These are phyloP conservation scores for Embiotoca jacksoni DNA, from an alignment of 2,113 vertebrate species.

Conservation along the genomic window DNA sequence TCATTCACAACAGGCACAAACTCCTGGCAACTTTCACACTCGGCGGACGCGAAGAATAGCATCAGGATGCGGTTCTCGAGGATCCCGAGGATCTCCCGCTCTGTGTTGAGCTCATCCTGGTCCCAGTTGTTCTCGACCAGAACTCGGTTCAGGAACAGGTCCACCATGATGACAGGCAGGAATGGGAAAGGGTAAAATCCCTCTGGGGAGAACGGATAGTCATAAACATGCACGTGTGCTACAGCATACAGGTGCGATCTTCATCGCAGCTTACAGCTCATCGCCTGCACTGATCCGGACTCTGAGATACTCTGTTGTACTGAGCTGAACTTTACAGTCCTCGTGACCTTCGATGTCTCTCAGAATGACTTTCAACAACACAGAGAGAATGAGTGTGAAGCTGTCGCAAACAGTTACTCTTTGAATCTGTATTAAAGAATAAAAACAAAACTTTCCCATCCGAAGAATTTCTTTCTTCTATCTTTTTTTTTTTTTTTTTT, in stretches of 20 bases:
- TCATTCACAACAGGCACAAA: conserved; percentile 86
- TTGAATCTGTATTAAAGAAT: too few relatives aligned
- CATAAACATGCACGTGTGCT: neutral
- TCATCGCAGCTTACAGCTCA: neutral
- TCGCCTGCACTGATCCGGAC: neutral
- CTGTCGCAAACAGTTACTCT: neutral
- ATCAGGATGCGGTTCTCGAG: conserved; percentile 91
- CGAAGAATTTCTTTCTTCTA: too few relatives aligned
- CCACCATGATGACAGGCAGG: conserved; percentile 81
- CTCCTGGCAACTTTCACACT: conserved; percentile 82
- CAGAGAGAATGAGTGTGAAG: neutral
- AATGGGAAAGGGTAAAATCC: neutral
- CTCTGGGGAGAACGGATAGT: conserved; percentile 17
- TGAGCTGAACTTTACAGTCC: neutral
- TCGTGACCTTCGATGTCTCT: neutral
- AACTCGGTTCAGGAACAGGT: conserved; percentile 87
- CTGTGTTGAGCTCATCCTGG: conserved; percentile 89
- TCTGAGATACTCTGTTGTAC: neutral
- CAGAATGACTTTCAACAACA: neutral
- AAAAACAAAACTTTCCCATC: neutral
- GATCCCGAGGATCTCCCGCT: conserved; percentile 82
- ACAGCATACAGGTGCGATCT: neutral
- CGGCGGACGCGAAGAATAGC: conserved; percentile 87
- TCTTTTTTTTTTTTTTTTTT: too few relatives aligned
- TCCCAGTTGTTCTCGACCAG: conserved; percentile 90